Evolutionary conservation across 1,140 invertebrate species (phyloP), one percentile per base, ranked within the genome.

Genomic region (Ostrea denselamellosa): DNA sequence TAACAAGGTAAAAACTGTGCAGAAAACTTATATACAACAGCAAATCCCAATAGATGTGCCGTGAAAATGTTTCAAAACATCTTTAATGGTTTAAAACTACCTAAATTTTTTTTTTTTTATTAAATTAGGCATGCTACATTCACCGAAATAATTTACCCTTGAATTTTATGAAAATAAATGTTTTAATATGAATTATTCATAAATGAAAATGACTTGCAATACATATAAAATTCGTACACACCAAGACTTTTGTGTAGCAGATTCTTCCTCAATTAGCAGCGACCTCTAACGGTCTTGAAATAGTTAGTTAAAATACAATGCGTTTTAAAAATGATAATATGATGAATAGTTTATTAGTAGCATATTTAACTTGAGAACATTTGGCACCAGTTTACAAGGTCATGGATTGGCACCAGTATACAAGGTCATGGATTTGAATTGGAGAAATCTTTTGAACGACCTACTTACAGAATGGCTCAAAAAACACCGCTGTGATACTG

Each of bases 111-210:
- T 34, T 34, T 34, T 28, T 77, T 77, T 34, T 14, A 77, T 34
- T 77, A 77, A 77, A 77, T 77, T 77, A 77, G 25, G 68, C 68
- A 25, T 77, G 68, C 68, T 77, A 28, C 28, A 77, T 77, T 77
- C 68, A 77, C 68, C 68, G 25, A 77, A 77, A 77, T 77, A 77
- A 77, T 77, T 77, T 77, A 77, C 28, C 68, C 68, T 77, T 77
- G 68, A 77, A 25, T 77, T 77, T 77, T 77, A 77, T 77, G 22
- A 77, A 34, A 77, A 25, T 77, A 77, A 77, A 77, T 77, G 68
- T 77, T 77, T 28, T 77, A 17, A 34, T 28, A 77, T 77, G 68
- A 77, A 77, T 77, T 77, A 77, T 77, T 77, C 68, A 77, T 77
- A 77, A 25, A 28, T 8, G 25, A 77, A 77, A 28, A 77, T 77